phyloP scores from a whole-genome alignment of 2,797 vertebrate genomes.

The Dryobates pubescens region DNA sequence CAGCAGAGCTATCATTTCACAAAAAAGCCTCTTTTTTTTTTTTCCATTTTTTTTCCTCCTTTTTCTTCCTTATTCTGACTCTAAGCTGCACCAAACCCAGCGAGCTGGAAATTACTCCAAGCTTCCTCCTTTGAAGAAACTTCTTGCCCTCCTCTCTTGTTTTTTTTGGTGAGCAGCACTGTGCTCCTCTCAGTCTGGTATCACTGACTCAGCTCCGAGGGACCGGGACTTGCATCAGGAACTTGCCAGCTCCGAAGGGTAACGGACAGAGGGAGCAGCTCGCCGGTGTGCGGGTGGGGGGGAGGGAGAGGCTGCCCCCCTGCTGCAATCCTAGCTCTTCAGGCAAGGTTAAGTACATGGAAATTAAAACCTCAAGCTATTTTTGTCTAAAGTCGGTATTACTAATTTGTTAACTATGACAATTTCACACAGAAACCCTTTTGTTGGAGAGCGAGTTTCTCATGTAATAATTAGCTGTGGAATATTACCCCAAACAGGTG shows the following conservation, averaged over 20 bases:
- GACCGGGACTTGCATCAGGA: background rate
- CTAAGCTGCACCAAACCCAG: background rate
- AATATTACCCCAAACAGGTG: slow-evolving; percentile 99
- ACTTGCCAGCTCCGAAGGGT: background rate
- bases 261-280: background rate
- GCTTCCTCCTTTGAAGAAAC: background rate
- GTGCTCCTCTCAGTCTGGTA: background rate
- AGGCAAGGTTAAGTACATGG: slow-evolving; percentile 72
- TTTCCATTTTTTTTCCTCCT: too few relatives aligned
- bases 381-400: slow-evolving; percentile 79
- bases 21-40: background rate
- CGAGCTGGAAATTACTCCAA: background rate
- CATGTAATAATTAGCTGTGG: slow-evolving; percentile 97
- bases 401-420: slow-evolving; percentile 90
- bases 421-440: slow-evolving; percentile 86
- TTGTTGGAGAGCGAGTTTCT: slow-evolving; percentile 92
- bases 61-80: background rate
- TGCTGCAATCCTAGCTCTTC: slow-evolving; percentile 24
- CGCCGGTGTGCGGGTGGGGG: background rate
- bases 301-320: background rate
- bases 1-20: background rate
- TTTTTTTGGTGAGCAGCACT: slow-evolving; percentile 59
- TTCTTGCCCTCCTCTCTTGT: slow-evolving; percentile 36
- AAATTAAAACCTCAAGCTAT: slow-evolving; percentile 77
- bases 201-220: background rate